Percentiles rank a stretch among this genome's conserved stretches.
Evolutionary conservation across 2,888 invertebrate genomes (phyloP).

Genomic region (Mimas tiliae): DNA sequence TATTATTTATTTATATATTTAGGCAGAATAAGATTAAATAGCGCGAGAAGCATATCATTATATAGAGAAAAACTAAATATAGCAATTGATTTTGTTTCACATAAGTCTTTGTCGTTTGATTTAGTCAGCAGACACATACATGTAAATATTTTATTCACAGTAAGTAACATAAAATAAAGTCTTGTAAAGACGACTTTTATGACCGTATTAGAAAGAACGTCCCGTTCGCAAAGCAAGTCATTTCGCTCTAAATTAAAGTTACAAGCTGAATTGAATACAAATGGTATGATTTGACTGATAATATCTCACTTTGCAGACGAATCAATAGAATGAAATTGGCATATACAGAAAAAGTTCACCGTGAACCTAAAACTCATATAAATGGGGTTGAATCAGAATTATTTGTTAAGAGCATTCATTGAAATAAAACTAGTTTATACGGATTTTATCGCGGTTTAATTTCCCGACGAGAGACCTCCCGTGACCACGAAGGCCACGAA

Average conservation of each 20-base stretch:
- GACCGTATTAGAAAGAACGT: background rate
- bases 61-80: too few species aligned
- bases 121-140: background rate
- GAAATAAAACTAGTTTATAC: too few species aligned
- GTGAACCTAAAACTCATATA: background rate
- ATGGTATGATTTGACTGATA: background rate
- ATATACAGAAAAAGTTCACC: background rate
- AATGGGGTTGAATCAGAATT: background rate
- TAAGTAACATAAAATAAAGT: background rate
- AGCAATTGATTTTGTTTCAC: too few species aligned
- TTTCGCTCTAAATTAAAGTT: background rate
- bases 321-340: background rate
- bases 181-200: background rate
- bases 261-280: slow-evolving; percentile 6
- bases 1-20: too few species aligned
- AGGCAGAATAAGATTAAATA: too few species aligned
- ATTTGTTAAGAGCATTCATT: too few species aligned
- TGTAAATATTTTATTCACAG: background rate
- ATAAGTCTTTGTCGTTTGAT: too few species aligned
- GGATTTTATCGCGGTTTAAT: too few species aligned
- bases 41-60: too few species aligned
- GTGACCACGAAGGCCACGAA: too few species aligned
- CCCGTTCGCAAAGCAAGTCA: background rate
- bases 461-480: too few species aligned
- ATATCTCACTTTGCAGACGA: slow-evolving; percentile 10